Evolutionary conservation across 2,113 vertebrate species (phyloP).

Genomic region (Bos indicus): DNA sequence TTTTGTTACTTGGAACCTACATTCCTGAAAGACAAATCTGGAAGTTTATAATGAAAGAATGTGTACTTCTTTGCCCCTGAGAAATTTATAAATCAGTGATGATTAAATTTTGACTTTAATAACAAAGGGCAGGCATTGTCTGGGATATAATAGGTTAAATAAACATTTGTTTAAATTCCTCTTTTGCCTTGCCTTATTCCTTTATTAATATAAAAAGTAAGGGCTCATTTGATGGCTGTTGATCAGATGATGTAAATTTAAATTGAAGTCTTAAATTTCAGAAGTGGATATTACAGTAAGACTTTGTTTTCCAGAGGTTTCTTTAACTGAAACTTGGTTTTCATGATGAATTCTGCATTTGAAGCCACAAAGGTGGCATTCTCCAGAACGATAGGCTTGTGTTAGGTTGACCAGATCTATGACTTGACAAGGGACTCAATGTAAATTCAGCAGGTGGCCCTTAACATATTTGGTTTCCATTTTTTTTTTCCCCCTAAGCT

Average conservation of each 20-base stretch:
- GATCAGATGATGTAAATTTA: not conserved
- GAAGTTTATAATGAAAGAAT: not conserved
- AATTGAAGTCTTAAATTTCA: constrained; percentile 23
- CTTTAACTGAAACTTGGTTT: not conserved
- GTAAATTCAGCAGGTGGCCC: not conserved
- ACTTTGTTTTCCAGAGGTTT: not conserved
- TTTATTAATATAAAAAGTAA: not conserved
- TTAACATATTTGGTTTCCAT: not conserved
- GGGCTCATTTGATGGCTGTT: not conserved
- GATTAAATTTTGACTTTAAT: constrained; percentile 11
- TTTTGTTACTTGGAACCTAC: not conserved
- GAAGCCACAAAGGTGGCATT: not conserved
- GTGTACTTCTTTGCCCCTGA: not conserved
- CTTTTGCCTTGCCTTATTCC: not conserved
- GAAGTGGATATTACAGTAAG: not conserved
- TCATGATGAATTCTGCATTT: not conserved
- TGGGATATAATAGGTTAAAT: not conserved
- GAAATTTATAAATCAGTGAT: not conserved
- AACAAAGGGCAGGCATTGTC: not conserved
- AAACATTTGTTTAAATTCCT: not conserved
- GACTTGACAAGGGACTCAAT: not conserved
- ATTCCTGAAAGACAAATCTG: not conserved
- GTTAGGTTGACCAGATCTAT: not conserved
- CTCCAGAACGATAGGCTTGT: not conserved
- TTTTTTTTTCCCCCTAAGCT: fast-evolving